phyloP scores from a whole-genome alignment of 1,140 invertebrate genomes.

The Lysiphlebus fabarum region DNA sequence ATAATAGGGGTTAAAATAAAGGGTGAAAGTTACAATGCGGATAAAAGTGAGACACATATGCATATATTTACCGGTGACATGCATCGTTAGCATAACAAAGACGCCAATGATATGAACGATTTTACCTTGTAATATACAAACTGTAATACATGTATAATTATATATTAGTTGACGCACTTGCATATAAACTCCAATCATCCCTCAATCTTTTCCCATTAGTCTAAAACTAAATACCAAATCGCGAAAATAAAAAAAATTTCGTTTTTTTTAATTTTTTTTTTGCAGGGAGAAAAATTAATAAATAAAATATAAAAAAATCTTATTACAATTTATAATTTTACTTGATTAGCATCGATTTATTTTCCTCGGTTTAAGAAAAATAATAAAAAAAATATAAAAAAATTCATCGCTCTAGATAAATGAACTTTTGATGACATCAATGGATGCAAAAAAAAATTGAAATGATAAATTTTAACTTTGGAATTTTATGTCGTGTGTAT shows the following conservation, averaged over 20 bases:
- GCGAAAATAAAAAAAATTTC: conserved; percentile 12
- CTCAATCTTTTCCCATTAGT: neutral
- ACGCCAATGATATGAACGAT: conserved; percentile 30
- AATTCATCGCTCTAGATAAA: conserved; percentile 9
- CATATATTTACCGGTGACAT: conserved; percentile 51
- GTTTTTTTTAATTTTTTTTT: too few species aligned
- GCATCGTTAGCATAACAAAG: conserved; percentile 47
- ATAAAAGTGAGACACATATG: conserved; percentile 31
- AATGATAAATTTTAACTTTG: too few species aligned
- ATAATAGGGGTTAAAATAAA: conserved; percentile 6
- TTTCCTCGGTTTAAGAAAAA: neutral
- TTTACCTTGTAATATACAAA: conserved; percentile 31
- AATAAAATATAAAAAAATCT: conserved; percentile 12
- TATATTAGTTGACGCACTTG: conserved; percentile 11
- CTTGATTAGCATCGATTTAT: conserved; percentile 20
- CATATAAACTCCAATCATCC: neutral
- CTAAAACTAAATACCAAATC: conserved; percentile 16
- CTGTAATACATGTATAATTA: too few species aligned
- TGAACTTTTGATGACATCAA: neutral
- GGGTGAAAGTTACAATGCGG: conserved; percentile 5
- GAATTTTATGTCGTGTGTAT: too few species aligned
- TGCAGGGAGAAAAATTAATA: neutral
- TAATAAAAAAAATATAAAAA: neutral
- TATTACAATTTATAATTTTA: conserved; percentile 15
- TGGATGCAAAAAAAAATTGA: too few species aligned